Percentiles rank a stretch among this genome's conserved stretches.
Conservation (phyloP, 2,888 invertebrate genomes). For the Heterodera filipjevi region DNA sequence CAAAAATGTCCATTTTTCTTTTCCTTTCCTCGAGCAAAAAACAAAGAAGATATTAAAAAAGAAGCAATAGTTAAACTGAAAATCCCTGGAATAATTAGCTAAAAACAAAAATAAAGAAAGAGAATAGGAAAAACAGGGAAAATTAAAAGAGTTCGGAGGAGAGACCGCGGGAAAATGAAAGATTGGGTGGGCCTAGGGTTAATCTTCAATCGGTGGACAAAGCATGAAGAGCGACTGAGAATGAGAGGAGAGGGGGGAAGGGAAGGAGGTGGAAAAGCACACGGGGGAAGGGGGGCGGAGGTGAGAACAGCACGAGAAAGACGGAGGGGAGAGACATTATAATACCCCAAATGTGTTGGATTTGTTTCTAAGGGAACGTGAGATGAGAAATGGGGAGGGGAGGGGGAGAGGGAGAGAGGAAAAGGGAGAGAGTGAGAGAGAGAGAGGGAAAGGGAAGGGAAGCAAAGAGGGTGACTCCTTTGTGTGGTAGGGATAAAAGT, state of each 20-base stretch:
- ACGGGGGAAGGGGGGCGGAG: not conserved
- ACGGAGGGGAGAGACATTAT: not conserved
- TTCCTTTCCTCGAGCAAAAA: not conserved
- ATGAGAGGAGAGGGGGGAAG: not conserved
- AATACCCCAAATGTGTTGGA: not conserved
- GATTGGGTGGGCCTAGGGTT: not conserved
- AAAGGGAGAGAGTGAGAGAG: not conserved
- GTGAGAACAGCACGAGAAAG: not conserved
- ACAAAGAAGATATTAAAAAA: not conserved
- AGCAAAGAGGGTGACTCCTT: not conserved
- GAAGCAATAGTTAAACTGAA: not conserved
- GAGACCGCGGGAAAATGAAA: not conserved
- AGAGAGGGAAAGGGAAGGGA: not conserved
- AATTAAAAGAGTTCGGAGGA: too few relatives aligned
- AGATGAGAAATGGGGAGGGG: not conserved
- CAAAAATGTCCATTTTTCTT: slow-evolving; percentile 28
- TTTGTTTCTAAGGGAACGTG: slow-evolving; percentile 16
- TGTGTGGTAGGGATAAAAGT: not conserved
- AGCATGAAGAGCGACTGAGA: not conserved
- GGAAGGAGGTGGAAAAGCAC: not conserved
- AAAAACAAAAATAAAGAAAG: not conserved
- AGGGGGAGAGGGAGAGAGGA: not conserved
- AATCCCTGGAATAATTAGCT: not conserved
- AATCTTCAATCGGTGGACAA: slow-evolving; percentile 1
- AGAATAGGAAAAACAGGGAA: not conserved